Conservation (phyloP, 30 jellyfish, hydroid and myxozoan species). For the Aurelia aurita complex sp. Pacific region DNA sequence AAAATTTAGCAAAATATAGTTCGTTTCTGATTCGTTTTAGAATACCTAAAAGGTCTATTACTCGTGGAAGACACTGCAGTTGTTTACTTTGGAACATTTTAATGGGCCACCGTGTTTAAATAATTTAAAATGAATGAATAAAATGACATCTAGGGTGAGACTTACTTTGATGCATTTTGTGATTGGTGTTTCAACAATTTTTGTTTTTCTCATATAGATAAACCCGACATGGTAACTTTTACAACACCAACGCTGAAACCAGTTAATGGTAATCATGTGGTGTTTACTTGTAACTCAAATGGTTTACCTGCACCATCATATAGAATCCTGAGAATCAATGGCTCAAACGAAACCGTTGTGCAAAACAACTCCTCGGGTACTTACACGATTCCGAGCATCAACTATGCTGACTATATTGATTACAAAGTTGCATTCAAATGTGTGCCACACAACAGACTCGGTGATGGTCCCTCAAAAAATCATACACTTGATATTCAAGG, state of each 20-base stretch:
- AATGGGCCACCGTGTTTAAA: no score
- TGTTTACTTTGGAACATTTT: no score
- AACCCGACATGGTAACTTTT: slow-evolving; percentile 16
- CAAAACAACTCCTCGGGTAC: slow-evolving; percentile 13
- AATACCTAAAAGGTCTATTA: no score
- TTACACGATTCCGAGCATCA: slow-evolving; percentile 23
- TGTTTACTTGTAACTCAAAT: slow-evolving; percentile 28
- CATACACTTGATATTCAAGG: slow-evolving; percentile 52
- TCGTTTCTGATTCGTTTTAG: no score
- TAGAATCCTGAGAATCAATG: slow-evolving; percentile 14
- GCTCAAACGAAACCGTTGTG: slow-evolving; percentile 3
- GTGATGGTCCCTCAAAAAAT: slow-evolving; percentile 27
- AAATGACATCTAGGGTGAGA: no score
- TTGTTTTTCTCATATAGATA: slow-evolving; percentile 13
- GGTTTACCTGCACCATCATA: slow-evolving; percentile 30
- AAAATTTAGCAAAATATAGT: no score
- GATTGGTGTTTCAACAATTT: neutral
- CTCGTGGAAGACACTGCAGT: no score
- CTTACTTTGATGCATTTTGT: no score
- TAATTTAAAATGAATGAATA: no score
- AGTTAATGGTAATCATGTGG: slow-evolving; percentile 10
- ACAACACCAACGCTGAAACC: slow-evolving; percentile 23
- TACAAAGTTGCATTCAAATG: slow-evolving; percentile 58
- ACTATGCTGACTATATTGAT: neutral
- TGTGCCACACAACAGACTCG: slow-evolving; percentile 55